Conservation (phyloP, 2,888 invertebrate genomes). For the Catotricha subobsoleta region DNA sequence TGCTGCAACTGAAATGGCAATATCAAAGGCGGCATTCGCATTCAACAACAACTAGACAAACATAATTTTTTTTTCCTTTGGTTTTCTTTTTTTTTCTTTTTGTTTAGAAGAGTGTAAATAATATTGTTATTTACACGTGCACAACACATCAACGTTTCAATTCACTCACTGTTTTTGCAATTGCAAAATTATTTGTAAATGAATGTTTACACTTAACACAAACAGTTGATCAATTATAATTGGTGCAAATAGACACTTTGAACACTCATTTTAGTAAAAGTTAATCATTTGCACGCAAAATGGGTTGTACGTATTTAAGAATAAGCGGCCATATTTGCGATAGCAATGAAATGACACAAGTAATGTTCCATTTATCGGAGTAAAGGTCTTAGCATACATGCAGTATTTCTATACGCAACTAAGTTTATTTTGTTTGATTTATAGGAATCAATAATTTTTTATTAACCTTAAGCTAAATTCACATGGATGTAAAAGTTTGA, state of each 20-base stretch:
- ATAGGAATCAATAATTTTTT: no score
- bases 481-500: no score
- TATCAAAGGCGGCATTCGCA: conserved; percentile 17
- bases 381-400: no score
- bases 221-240: background rate
- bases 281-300: no score
- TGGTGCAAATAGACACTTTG: background rate
- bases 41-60: background rate
- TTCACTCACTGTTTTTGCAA: background rate
- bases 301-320: background rate
- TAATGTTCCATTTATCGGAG: background rate
- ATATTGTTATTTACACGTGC: background rate
- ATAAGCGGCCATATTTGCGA: conserved; percentile 6
- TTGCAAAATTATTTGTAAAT: background rate
- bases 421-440: no score
- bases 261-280: no score
- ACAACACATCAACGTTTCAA: background rate
- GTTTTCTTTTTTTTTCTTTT: background rate
- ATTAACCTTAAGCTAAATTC: no score
- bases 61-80: background rate
- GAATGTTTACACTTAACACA: background rate
- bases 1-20: conserved; percentile 6
- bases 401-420: no score
- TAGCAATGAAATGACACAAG: conserved; percentile 5
- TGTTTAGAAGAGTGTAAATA: background rate